Evolutionary conservation across 2,113 vertebrate genomes (phyloP).

Genomic region (Sapayoa aenigma): DNA sequence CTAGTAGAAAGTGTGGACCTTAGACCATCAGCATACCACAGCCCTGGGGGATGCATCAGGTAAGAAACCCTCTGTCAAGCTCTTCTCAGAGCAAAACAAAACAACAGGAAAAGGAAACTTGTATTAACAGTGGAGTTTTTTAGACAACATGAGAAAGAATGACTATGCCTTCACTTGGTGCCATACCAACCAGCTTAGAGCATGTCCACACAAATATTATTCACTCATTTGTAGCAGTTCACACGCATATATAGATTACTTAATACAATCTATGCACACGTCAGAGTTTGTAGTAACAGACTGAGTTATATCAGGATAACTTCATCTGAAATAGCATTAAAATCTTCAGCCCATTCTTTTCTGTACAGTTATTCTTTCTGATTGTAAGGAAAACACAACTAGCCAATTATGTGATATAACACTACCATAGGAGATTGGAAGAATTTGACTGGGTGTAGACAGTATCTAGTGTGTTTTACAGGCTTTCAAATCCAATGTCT

Average conservation of each 20-base stretch:
- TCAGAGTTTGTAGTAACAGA: background rate
- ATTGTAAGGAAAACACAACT: background rate
- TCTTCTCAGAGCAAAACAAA: background rate
- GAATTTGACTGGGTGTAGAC: background rate
- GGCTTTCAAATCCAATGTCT: background rate
- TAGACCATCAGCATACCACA: background rate
- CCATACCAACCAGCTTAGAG: rapidly evolving
- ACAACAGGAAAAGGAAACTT: background rate
- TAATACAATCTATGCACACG: background rate
- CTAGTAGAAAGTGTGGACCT: background rate
- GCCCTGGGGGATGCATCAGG: background rate
- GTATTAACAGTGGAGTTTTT: background rate
- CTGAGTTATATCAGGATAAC: background rate
- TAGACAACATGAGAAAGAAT: background rate
- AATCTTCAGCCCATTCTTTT: background rate
- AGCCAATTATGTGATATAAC: background rate
- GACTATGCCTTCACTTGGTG: background rate
- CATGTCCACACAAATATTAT: background rate
- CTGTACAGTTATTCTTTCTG: background rate
- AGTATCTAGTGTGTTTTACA: background rate
- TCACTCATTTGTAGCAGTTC: background rate
- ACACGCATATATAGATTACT: background rate
- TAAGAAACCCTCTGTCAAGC: background rate
- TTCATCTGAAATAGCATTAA: background rate
- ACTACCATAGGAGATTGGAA: background rate